A percentile compares a stretch with the other conserved stretches of the same genome.
Evolutionary conservation across 1,140 invertebrate species (phyloP).

Genomic region (Hylaeus anthracinus): DNA sequence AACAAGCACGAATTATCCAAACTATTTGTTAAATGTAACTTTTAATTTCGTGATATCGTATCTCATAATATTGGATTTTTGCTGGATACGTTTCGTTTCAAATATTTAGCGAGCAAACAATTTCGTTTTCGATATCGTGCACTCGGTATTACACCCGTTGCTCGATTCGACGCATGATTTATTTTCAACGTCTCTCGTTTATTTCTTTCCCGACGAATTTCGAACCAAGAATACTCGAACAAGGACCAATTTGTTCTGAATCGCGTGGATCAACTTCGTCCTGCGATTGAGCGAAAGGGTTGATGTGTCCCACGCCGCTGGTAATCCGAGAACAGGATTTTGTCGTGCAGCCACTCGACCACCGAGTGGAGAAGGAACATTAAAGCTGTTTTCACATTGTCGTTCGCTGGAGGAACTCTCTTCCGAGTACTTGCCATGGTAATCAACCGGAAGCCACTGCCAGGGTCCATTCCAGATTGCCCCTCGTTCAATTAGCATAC

Average conservation of each 20-base stretch:
- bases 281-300: constrained; percentile 23
- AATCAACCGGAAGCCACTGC: constrained; percentile 58
- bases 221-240: too few species aligned
- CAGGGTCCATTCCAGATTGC: constrained; percentile 53
- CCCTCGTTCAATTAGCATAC: constrained; percentile 63
- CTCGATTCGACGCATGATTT: not conserved
- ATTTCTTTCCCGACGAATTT: not conserved
- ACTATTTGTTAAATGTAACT: not conserved
- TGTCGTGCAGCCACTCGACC: not conserved
- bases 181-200: not conserved
- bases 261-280: not conserved
- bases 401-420: constrained; percentile 32
- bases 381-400: constrained; percentile 55
- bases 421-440: constrained; percentile 40
- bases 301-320: constrained; percentile 5
- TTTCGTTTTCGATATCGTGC: not conserved
- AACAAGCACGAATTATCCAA: too few species aligned
- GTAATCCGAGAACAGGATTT: constrained; percentile 27
- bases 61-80: not conserved
- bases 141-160: too few species aligned
- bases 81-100: too few species aligned
- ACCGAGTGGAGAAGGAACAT: constrained; percentile 15
- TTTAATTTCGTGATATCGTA: not conserved
- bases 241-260: not conserved
- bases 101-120: not conserved